phyloP scores from a whole-genome alignment of 2,113 vertebrate species.

The Cariama cristata region DNA sequence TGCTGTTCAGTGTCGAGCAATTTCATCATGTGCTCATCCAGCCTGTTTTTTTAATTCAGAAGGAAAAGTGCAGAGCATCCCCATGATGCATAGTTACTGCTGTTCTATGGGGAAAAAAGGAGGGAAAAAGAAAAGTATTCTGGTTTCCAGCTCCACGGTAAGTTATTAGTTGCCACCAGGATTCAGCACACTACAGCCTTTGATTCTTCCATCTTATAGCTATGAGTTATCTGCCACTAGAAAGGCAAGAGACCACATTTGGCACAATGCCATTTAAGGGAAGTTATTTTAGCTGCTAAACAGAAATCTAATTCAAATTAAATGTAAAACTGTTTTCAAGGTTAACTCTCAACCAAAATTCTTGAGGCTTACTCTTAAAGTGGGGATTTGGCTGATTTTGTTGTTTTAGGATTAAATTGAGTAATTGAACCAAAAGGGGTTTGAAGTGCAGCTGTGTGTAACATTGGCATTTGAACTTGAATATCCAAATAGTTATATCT shows the following conservation, averaged over 20 bases:
- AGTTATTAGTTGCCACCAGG: background rate
- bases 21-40: background rate
- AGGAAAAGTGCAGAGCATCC: background rate
- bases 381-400: rapidly evolving
- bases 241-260: background rate
- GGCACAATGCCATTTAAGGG: background rate
- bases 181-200: background rate
- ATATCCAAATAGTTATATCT: background rate
- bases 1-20: background rate
- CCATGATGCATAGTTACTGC: background rate
- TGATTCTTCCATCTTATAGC: background rate
- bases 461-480: background rate
- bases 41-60: background rate
- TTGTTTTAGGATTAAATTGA: background rate
- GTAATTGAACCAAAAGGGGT: background rate
- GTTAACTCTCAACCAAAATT: background rate
- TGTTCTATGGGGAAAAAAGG: background rate
- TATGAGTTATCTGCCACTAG: background rate
- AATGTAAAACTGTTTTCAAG: background rate
- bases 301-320: background rate
- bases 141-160: background rate
- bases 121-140: background rate
- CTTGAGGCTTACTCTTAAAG: background rate
- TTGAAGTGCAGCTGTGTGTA: background rate
- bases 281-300: background rate